Conservation (phyloP, 2,113 vertebrate genomes). For the Apteryx owenii region DNA sequence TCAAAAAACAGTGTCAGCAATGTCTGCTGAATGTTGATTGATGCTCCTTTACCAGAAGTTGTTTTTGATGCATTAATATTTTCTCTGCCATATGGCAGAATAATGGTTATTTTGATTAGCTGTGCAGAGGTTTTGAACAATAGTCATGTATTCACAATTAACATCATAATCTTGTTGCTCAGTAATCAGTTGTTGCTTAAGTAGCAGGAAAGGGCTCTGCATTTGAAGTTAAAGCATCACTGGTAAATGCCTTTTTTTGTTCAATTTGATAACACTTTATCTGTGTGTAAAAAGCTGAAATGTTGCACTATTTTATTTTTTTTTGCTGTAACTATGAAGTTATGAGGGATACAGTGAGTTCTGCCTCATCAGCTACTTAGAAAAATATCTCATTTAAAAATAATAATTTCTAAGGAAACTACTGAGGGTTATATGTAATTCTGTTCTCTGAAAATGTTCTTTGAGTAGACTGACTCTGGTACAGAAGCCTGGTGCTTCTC, state of each 20-base stretch:
- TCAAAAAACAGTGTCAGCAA: accelerated
- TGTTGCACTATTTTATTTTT: background rate
- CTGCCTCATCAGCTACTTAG: background rate
- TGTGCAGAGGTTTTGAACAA: background rate
- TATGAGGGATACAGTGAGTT: background rate
- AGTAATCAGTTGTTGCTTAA: background rate
- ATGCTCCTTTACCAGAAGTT: background rate
- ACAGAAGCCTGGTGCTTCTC: background rate
- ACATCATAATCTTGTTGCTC: background rate
- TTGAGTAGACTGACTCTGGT: background rate
- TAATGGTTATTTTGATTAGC: background rate
- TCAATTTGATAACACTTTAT: background rate
- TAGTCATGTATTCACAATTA: background rate
- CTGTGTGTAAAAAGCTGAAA: background rate
- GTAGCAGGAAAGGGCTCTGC: background rate
- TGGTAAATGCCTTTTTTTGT: background rate
- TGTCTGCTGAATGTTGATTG: background rate
- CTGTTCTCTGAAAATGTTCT: background rate
- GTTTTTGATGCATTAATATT: background rate
- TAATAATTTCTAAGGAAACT: background rate
- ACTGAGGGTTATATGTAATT: background rate
- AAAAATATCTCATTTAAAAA: background rate
- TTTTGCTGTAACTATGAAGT: background rate
- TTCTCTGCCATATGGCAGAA: background rate
- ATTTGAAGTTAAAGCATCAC: background rate